These are phyloP conservation scores for Drosophila rubida DNA, from an alignment of 2,888 invertebrate species.

Conservation along the genomic window DNA sequence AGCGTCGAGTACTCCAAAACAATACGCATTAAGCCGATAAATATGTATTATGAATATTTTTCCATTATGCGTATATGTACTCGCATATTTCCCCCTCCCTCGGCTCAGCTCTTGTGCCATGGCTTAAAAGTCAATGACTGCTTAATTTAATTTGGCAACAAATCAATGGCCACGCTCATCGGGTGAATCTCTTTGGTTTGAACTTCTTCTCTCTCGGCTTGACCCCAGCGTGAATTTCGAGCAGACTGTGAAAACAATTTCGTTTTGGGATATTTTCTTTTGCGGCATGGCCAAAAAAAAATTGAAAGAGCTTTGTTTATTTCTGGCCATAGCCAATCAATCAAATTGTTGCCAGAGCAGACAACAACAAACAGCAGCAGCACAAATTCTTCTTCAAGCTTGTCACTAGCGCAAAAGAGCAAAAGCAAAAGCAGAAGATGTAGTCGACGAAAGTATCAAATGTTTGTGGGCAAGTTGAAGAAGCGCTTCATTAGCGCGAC, in stretches of 20 bases:
- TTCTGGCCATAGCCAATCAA: constrained; percentile 69
- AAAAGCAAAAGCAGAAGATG: constrained; percentile 5
- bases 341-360: constrained; percentile 52
- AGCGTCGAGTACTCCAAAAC: constrained; percentile 37
- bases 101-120: neutral
- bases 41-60: constrained; percentile 37
- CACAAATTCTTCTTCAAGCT: constrained; percentile 28
- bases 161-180: constrained; percentile 63
- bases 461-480: constrained; percentile 35
- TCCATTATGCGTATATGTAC: constrained; percentile 35
- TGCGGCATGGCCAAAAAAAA: constrained; percentile 17
- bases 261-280: constrained; percentile 45
- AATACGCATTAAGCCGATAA: constrained; percentile 48
- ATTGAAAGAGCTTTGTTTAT: constrained; percentile 46
- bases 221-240: constrained; percentile 56
- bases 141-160: constrained; percentile 74
- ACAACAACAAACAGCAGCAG: neutral
- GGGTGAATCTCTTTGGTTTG: constrained; percentile 26
- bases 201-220: constrained; percentile 41
- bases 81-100: neutral
- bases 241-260: constrained; percentile 70
- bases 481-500: constrained; percentile 68
- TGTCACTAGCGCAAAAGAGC: constrained; percentile 29
- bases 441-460: constrained; percentile 66
- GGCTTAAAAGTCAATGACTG: constrained; percentile 72